Conservation (phyloP, 2,113 vertebrate genomes). For the Spermophilus dauricus region DNA sequence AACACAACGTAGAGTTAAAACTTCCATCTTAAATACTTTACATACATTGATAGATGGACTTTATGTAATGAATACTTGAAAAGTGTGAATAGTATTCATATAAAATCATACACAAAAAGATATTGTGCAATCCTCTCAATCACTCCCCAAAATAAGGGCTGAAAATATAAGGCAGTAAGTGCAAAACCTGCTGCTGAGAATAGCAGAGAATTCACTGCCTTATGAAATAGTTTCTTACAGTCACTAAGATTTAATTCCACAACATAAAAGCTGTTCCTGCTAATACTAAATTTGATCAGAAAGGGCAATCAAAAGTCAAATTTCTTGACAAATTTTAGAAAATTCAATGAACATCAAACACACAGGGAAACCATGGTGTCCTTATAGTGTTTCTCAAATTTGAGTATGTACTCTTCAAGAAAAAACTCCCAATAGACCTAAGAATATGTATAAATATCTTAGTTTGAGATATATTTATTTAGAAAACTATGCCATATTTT, state of each 20-base stretch:
- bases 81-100: slow-evolving; percentile 1
- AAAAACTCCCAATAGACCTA: slow-evolving; percentile 33
- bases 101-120: slow-evolving; percentile 43
- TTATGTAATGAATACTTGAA: slow-evolving; percentile 28
- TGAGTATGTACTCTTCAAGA: slow-evolving; percentile 1
- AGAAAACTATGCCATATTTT: neutral
- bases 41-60: neutral
- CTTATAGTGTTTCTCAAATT: neutral
- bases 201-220: neutral
- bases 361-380: neutral
- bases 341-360: slow-evolving; percentile 21
- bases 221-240: slow-evolving; percentile 34
- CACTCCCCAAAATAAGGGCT: neutral
- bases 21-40: slow-evolving; percentile 5
- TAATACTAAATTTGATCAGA: slow-evolving; percentile 24
- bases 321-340: slow-evolving; percentile 23
- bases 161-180: neutral
- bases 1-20: slow-evolving; percentile 7
- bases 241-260: slow-evolving; percentile 12
- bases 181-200: neutral
- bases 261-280: slow-evolving; percentile 52
- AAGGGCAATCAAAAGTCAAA: slow-evolving; percentile 4
- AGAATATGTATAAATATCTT: neutral
- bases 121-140: neutral
- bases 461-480: slow-evolving; percentile 42